Evolutionary conservation across 2,797 vertebrate species (phyloP).

Genomic region (Micrastur ruficollis): DNA sequence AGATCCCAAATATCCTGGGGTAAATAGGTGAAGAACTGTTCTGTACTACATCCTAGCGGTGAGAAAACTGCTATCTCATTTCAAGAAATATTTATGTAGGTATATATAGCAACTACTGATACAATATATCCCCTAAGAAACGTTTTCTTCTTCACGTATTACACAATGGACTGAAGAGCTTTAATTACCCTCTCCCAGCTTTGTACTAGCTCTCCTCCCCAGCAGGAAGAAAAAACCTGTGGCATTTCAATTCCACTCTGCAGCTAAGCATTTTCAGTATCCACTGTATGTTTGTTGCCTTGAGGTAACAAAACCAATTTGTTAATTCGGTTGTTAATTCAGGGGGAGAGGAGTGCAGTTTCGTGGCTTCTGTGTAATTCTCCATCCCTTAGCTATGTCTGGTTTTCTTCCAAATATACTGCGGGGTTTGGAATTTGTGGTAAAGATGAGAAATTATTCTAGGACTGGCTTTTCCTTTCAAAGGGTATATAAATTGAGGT

Average conservation of each 20-base stretch:
- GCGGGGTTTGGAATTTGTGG: not conserved
- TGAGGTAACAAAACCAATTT: not conserved
- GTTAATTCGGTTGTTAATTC: not conserved
- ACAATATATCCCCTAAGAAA: not conserved
- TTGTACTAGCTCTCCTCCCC: not conserved
- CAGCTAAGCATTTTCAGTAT: not conserved
- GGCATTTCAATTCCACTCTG: not conserved
- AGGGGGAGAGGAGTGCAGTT: not conserved
- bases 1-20: not conserved
- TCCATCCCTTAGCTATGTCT: not conserved
- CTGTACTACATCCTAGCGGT: not conserved
- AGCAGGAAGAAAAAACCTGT: not conserved
- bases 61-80: not conserved
- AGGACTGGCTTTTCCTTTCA: not conserved
- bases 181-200: not conserved
- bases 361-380: not conserved
- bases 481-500: not conserved
- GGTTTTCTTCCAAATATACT: not conserved
- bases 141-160: not conserved
- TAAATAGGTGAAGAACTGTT: not conserved
- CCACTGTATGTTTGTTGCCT: not conserved
- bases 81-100: not conserved
- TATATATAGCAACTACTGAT: not conserved
- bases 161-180: not conserved
- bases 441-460: not conserved